A percentile compares a stretch with the other conserved stretches of the same genome.
Conservation (phyloP, 2,888 invertebrate species). For the Sicus ferrugineus region DNA sequence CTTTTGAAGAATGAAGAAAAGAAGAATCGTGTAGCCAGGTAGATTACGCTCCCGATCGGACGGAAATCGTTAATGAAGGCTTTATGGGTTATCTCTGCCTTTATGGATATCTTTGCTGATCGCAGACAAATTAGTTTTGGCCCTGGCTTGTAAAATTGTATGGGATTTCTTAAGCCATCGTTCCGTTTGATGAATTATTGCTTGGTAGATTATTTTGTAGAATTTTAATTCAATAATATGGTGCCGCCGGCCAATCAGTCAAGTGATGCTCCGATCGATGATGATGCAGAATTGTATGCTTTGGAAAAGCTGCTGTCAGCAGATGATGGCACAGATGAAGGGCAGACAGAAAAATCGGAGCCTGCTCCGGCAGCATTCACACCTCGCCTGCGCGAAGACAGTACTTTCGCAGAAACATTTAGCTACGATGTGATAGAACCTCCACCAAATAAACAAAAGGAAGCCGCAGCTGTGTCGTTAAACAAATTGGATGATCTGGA, state of each 20-base stretch:
- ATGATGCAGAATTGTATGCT: constrained; percentile 54
- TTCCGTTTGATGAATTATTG: no score
- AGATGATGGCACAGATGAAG: constrained; percentile 47
- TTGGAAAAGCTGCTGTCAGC: constrained; percentile 55
- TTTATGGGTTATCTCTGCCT: no score
- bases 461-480: neutral
- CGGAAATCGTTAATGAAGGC: no score
- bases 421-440: constrained; percentile 50
- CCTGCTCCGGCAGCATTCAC: neutral
- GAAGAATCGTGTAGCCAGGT: no score
- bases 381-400: constrained; percentile 54
- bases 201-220: no score
- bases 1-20: no score
- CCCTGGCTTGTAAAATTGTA: no score
- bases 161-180: no score
- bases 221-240: neutral
- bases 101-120: no score
- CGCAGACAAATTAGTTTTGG: no score
- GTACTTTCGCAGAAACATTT: constrained; percentile 57
- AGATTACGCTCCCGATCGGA: no score
- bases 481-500: constrained; percentile 64
- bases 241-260: constrained; percentile 36
- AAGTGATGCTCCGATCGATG: constrained; percentile 47
- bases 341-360: neutral
- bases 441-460: constrained; percentile 25